phyloP scores from a whole-genome alignment of 2,113 vertebrate species.

The Nothobranchius kuhntae region DNA sequence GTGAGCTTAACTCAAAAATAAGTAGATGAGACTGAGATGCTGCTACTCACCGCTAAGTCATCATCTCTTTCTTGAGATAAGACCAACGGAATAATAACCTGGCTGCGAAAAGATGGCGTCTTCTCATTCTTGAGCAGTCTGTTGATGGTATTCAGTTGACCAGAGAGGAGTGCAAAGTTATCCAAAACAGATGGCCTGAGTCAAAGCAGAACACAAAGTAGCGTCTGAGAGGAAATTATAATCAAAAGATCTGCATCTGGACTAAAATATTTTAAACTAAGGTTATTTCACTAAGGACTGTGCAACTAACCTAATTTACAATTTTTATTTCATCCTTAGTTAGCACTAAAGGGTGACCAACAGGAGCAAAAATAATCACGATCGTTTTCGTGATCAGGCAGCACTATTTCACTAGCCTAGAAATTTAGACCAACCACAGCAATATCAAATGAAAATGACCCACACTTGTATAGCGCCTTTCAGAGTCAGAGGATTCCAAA shows the following conservation, averaged over 20 bases:
- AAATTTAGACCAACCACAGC: no score
- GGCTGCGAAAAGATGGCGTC: constrained; percentile 91
- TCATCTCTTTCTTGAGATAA: constrained; percentile 95
- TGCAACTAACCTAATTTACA: no score
- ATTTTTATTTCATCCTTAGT: no score
- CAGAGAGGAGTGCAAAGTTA: constrained; percentile 94
- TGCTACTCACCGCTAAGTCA: constrained; percentile 89
- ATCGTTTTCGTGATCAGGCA: no score
- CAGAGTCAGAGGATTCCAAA: no score
- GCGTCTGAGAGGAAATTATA: background rate
- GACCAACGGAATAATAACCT: constrained; percentile 95
- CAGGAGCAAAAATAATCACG: no score
- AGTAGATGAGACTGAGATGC: background rate
- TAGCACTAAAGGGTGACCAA: no score
- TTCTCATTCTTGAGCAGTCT: constrained; percentile 96
- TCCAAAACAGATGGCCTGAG: constrained; percentile 95
- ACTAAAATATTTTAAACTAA: background rate
- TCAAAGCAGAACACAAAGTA: constrained; percentile 10
- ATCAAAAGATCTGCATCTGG: background rate
- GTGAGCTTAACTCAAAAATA: background rate
- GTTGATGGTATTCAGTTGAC: constrained; percentile 97
- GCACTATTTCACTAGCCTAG: no score
- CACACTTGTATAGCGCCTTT: no score
- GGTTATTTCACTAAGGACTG: no score
- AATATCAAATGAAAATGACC: no score